Conservation (phyloP, 2,888 invertebrate genomes). For the Agelastica alni region DNA sequence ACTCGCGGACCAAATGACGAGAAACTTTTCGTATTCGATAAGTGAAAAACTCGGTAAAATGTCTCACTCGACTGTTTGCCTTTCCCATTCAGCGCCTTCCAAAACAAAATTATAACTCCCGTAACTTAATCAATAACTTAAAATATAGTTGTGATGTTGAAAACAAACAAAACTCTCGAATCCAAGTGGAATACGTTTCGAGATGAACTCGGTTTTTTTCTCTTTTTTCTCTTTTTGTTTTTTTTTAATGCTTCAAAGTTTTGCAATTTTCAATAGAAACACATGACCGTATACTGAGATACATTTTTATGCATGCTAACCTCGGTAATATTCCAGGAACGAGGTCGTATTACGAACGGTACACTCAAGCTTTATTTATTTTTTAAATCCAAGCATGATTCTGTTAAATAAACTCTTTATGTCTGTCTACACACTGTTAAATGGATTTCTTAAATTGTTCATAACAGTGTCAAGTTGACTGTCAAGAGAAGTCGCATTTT, state of each 20-base stretch:
- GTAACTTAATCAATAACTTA: not conserved
- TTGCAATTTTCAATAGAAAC: not conserved
- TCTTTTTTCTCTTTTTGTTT: too few relatives aligned
- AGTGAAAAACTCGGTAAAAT: constrained; percentile 40
- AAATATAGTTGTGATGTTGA: not conserved
- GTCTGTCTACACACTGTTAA: too few relatives aligned
- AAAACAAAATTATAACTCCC: constrained; percentile 24
- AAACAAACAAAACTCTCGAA: not conserved
- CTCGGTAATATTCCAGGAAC: too few relatives aligned
- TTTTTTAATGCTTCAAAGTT: not conserved
- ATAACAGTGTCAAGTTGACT: too few relatives aligned
- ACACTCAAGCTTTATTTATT: too few relatives aligned
- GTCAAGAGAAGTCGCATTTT: too few relatives aligned
- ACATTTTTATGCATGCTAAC: not conserved
- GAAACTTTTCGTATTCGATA: constrained; percentile 34
- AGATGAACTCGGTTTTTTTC: not conserved
- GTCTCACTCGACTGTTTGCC: constrained; percentile 26
- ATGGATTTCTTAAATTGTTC: too few relatives aligned
- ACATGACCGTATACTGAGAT: not conserved
- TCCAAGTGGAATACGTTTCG: not conserved
- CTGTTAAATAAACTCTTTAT: too few relatives aligned
- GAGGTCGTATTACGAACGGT: too few relatives aligned
- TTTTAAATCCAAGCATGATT: too few relatives aligned
- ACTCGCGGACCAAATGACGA: not conserved
- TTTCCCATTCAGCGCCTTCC: constrained; percentile 16